Conservation (phyloP, 2,113 vertebrate species). For the Sturnus vulgaris region DNA sequence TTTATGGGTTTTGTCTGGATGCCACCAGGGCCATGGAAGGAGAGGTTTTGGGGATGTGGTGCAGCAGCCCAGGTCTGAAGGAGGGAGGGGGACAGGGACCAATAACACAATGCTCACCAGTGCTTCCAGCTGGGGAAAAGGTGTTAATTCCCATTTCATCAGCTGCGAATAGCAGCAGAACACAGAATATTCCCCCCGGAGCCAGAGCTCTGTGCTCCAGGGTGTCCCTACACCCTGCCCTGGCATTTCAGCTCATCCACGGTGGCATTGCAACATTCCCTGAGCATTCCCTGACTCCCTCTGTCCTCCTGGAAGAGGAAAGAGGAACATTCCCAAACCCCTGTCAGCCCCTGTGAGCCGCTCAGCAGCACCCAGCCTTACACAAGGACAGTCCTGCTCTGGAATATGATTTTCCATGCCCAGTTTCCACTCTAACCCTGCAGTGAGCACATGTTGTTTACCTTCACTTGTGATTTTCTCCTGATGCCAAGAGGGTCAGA, state of each 20-base stretch:
- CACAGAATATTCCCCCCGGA: not conserved
- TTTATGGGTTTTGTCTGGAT: not conserved
- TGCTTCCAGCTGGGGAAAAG: not conserved
- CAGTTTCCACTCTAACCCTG: not conserved
- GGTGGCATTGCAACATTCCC: too few species aligned
- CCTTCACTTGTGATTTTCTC: not conserved
- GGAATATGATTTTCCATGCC: not conserved
- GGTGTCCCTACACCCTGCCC: accelerated
- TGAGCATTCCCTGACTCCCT: not conserved
- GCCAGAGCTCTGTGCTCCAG: not conserved
- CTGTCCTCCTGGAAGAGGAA: not conserved
- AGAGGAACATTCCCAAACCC: not conserved
- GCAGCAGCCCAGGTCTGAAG: not conserved
- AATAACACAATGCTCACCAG: accelerated
- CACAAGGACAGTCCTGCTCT: not conserved
- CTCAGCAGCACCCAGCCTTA: not conserved
- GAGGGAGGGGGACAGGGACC: not conserved
- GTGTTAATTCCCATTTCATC: not conserved
- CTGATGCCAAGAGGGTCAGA: slow-evolving; percentile 1
- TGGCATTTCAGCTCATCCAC: not conserved
- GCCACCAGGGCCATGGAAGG: not conserved
- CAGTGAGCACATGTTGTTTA: not conserved
- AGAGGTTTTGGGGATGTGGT: accelerated
- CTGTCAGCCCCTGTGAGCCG: not conserved
- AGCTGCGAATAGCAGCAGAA: not conserved